Evolutionary conservation across 1,140 invertebrate species (phyloP).

Genomic region (Meteorus sp.): DNA sequence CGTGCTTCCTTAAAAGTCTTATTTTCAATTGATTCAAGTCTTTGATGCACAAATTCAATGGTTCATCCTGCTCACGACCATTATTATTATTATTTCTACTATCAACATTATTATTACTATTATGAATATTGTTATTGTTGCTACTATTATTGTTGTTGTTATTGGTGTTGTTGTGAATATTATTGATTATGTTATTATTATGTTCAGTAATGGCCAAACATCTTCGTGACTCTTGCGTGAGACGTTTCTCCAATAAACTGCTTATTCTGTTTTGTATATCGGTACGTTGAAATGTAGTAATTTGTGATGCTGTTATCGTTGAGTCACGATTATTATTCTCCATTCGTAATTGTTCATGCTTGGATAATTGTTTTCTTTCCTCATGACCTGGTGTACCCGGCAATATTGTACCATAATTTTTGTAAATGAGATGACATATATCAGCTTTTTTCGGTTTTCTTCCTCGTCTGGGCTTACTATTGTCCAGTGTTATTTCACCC

Average conservation of each 20-base stretch:
- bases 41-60: constrained; percentile 80
- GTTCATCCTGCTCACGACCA: constrained; percentile 66
- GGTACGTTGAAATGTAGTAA: constrained; percentile 55
- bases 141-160: no score
- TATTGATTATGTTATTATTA: no score
- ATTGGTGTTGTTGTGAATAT: no score
- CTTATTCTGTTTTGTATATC: constrained; percentile 73
- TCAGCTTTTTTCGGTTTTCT: constrained; percentile 88
- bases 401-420: constrained; percentile 85
- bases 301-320: constrained; percentile 32
- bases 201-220: constrained; percentile 41
- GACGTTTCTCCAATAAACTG: constrained; percentile 68
- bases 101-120: no score
- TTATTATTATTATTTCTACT: no score
- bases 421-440: constrained; percentile 88
- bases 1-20: constrained; percentile 63
- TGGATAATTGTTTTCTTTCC: constrained; percentile 37
- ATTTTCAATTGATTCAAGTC: constrained; percentile 71
- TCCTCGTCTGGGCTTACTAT: constrained; percentile 79
- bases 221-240: constrained; percentile 65
- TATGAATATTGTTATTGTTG: no score
- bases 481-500: constrained; percentile 87
- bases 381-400: constrained; percentile 68
- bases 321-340: constrained; percentile 27
- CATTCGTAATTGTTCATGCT: no score